phyloP scores from a whole-genome alignment of 2,888 invertebrate genomes.

The Dasysyrphus albostriatus region DNA sequence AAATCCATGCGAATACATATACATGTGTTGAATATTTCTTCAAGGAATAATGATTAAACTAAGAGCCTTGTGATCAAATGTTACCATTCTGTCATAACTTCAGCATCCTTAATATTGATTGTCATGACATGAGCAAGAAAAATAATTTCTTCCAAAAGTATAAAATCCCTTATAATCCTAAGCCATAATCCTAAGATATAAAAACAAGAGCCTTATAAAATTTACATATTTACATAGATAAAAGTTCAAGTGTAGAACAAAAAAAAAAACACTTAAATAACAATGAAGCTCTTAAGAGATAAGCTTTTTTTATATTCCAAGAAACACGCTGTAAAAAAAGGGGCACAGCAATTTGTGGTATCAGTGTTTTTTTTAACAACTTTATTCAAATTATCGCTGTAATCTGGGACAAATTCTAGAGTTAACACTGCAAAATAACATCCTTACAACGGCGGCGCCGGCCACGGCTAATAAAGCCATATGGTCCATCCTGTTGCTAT shows the following conservation, averaged over 20 bases:
- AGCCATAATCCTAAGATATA: not conserved
- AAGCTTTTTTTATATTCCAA: not conserved
- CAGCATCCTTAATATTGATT: not conserved
- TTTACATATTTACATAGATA: not conserved
- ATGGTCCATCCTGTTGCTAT: not conserved
- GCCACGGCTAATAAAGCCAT: not conserved
- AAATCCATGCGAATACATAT: too few relatives aligned
- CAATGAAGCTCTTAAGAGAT: not conserved
- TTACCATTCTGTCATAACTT: not conserved
- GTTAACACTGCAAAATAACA: not conserved
- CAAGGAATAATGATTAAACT: not conserved
- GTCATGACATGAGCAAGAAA: not conserved
- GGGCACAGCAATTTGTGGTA: conserved; percentile 13
- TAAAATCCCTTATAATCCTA: too few relatives aligned
- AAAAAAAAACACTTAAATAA: not conserved
- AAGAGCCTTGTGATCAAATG: not conserved
- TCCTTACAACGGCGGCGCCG: not conserved
- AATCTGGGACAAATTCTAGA: not conserved
- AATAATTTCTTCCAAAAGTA: too few relatives aligned
- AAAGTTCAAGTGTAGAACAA: not conserved
- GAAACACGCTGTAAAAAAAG: not conserved
- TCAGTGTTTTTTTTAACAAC: conserved; percentile 7
- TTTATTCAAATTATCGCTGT: not conserved
- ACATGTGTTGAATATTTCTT: too few relatives aligned
- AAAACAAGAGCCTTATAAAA: not conserved